Evolutionary conservation across 2,113 vertebrate genomes (phyloP), one percentile per base, ranked within the genome.

Genomic region (Daphoenositta chrysoptera): DNA sequence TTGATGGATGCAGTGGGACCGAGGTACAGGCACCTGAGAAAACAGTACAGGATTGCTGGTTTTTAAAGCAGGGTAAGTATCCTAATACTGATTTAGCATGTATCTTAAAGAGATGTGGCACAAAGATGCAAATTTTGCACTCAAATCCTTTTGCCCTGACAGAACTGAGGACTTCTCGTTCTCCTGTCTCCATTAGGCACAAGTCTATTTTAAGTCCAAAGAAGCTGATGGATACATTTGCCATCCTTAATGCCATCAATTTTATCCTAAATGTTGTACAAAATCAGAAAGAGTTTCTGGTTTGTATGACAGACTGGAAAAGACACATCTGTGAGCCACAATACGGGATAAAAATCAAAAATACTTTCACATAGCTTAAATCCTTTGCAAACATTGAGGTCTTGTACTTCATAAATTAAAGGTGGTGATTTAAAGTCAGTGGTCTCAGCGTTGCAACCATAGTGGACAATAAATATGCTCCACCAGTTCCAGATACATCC

Each of bases 11-110:
- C 50, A 98, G 83, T 11, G 98, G 98, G 30, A 93, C 44, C 0
- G 96, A 97, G 27, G 93, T 97, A 40, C 97, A 98, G 60, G 80
- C 26, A 27, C 98, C 98, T 98, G 64, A 66, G 56, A 48, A 94
- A 94, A 92, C 37, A 89, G 47, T 28, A 7, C 10, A 50, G 13
- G 40, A 39, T 0, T 48, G 50, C 61, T 66, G 24, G 16, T 50
- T 90, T 33, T n/a, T 35, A 77, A 69, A 73, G 73, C 44, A 83
- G 24, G 16, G 0, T 37, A 48, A 63, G 58, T 50, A 42, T 20
- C 19, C n/a, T 11, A 68, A 79, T 24, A 48, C 37, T 39, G 16
- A 61, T 50, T 83, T 44, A 64, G 54, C 73, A 83, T 2, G 0
- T 50, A 53, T 4, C 11, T 69, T 64, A 39, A 60, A 68, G 39